phyloP scores from a whole-genome alignment of 2,888 invertebrate species.

The Agapostemon virescens region DNA sequence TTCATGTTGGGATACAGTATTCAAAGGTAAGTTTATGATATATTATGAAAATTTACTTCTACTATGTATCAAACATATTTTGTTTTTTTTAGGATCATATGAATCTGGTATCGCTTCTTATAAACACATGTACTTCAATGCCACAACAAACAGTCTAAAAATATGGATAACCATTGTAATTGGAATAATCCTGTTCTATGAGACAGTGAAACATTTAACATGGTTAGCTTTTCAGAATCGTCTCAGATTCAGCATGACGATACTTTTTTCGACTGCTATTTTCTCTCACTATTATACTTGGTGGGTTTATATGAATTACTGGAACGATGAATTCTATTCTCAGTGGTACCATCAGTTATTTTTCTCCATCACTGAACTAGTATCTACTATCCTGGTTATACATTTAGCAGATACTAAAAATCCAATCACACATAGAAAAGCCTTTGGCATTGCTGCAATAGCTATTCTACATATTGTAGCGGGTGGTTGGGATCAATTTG shows the following conservation, averaged over 20 bases:
- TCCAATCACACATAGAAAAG: conserved; percentile 82
- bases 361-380: conserved; percentile 83
- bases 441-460: conserved; percentile 83
- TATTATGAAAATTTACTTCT: neutral
- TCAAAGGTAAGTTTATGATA: conserved; percentile 83
- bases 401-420: conserved; percentile 82
- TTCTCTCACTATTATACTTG: conserved; percentile 87
- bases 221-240: conserved; percentile 81
- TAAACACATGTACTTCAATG: conserved; percentile 88
- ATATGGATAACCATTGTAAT: conserved; percentile 85
- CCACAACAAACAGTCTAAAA: conserved; percentile 84
- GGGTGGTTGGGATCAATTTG: conserved; percentile 85
- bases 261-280: conserved; percentile 84
- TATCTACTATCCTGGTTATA: conserved; percentile 84
- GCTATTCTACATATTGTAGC: conserved; percentile 84
- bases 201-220: conserved; percentile 83
- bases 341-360: conserved; percentile 87
- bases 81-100: conserved; percentile 82
- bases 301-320: conserved; percentile 87
- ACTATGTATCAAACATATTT: conserved; percentile 28
- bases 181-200: conserved; percentile 84
- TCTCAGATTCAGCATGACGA: conserved; percentile 84
- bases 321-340: conserved; percentile 87
- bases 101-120: conserved; percentile 86
- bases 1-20: conserved; percentile 89